A percentile compares a stretch with the other conserved stretches of the same genome.
Conservation (phyloP, 2,113 vertebrate genomes). For the Phylloscopus trochilus region DNA sequence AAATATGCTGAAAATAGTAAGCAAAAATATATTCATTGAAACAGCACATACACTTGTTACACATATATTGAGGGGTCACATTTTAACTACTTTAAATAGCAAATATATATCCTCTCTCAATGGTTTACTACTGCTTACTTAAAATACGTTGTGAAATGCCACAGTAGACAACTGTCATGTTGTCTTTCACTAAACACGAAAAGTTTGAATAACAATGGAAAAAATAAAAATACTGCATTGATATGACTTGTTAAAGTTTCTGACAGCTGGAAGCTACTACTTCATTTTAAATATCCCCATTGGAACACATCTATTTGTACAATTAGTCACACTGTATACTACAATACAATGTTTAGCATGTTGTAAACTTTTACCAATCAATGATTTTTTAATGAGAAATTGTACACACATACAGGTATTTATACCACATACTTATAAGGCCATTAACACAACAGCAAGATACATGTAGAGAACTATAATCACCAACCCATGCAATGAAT, state of each 20-base stretch:
- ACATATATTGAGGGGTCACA: not conserved
- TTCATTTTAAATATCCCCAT: slow-evolving; percentile 27
- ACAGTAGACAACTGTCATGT: not conserved
- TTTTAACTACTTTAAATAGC: slow-evolving; percentile 16
- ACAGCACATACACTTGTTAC: not conserved
- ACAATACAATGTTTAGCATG: not conserved
- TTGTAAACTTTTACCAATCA: not conserved
- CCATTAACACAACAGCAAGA: not conserved
- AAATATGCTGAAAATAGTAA: slow-evolving; percentile 18
- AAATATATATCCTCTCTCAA: not conserved
- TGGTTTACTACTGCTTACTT: not conserved
- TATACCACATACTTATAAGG: slow-evolving; percentile 2
- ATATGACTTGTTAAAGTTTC: not conserved
- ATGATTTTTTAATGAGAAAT: not conserved
- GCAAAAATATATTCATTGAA: not conserved
- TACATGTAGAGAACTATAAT: not conserved
- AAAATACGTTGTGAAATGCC: not conserved
- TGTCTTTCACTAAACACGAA: not conserved
- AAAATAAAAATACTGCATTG: slow-evolving; percentile 15
- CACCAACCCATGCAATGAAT: not conserved
- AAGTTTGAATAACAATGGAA: not conserved
- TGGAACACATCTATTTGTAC: not conserved
- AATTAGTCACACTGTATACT: not conserved
- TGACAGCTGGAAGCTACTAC: not conserved
- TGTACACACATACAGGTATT: slow-evolving; percentile 17